Base-by-base conservation (phyloP, 2,888 invertebrate species). In the Amphimallon solstitiale region DNA sequence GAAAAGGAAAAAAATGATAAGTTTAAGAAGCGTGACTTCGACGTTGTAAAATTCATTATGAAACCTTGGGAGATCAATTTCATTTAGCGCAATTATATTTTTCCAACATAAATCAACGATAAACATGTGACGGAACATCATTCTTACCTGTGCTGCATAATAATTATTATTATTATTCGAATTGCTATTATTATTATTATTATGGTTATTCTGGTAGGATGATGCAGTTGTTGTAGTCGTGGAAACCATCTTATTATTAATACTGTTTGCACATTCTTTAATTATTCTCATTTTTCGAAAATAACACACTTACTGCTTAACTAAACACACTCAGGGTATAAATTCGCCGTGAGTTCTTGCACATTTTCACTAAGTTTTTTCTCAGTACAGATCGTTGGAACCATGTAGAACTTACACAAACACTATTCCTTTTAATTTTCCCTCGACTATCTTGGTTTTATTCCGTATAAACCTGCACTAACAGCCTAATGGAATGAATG, bases 221-320 rank as follows among this genome's bases (percentile, higher is more conserved):
- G 29, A 40, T 14, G n/a, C n/a, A n/a, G n/a, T n/a, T n/a, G 40
- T 4, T 43, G 56, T 56, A 5, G 38, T 21, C 17, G 34, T 52
- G 14, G 56, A 56, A 56, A 40, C 56, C 56, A 56, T 56, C 23
- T 56, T 56, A 52, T 35, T 37, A 37, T n/a, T 10, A 40, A n/a
- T 19, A 40, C 37, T 12, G 37, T 23, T 43, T 5, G 29, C 29
- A 29, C 29, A 7, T 29, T 29, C 29, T 6, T 40, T 56, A 12
- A 56, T 40, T 12, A 56, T 56, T 40, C 43, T 56, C 56, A 56
- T 56, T 56, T 56, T 56, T 23, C 12, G 23, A 40, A 19, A 29
- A 29, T 29, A 7, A 40, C 14, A 17, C 19, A 6, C 23, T 40
- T 7, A 3, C 29, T 29, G 5, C 29, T 1, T 1, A 29, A 29